Conservation (phyloP, 2,888 invertebrate genomes). For the Amphipyra berbera region DNA sequence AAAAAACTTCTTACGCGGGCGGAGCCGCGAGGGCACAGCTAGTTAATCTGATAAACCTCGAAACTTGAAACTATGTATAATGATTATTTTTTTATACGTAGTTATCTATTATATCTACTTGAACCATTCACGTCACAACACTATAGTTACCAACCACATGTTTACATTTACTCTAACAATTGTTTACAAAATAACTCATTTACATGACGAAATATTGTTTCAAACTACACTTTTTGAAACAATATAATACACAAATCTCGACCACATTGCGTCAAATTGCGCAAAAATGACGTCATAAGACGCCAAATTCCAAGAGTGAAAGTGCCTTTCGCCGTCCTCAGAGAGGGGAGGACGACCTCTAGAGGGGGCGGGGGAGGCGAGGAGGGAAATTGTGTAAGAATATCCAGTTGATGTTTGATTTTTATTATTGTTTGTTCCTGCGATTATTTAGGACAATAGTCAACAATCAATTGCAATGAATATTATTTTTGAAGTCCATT, state of each 20-base stretch:
- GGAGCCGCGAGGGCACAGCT: no score
- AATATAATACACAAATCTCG: constrained; percentile 64
- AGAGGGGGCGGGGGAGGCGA: constrained; percentile 59
- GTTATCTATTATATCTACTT: no score
- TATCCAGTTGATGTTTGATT: constrained; percentile 61
- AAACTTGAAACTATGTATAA: neutral
- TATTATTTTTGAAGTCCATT: neutral
- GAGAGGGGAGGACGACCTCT: constrained; percentile 76
- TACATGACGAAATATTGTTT: constrained; percentile 34
- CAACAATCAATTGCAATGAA: neutral
- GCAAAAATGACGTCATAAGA: constrained; percentile 82
- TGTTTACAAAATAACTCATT: constrained; percentile 32
- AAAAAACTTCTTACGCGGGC: no score
- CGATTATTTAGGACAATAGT: neutral
- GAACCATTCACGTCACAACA: constrained; percentile 19
- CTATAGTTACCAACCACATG: constrained; percentile 15
- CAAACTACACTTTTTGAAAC: constrained; percentile 50
- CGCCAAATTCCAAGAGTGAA: constrained; percentile 85
- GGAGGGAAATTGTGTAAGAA: constrained; percentile 69
- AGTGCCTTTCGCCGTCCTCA: constrained; percentile 82
- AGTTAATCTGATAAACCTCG: neutral
- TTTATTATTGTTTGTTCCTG: constrained; percentile 39
- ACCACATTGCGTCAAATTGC: constrained; percentile 83
- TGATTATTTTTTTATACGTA: neutral
- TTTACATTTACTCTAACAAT: constrained; percentile 2